Conservation (phyloP, 2,888 invertebrate genomes). For the Prionchulus punctatus region DNA sequence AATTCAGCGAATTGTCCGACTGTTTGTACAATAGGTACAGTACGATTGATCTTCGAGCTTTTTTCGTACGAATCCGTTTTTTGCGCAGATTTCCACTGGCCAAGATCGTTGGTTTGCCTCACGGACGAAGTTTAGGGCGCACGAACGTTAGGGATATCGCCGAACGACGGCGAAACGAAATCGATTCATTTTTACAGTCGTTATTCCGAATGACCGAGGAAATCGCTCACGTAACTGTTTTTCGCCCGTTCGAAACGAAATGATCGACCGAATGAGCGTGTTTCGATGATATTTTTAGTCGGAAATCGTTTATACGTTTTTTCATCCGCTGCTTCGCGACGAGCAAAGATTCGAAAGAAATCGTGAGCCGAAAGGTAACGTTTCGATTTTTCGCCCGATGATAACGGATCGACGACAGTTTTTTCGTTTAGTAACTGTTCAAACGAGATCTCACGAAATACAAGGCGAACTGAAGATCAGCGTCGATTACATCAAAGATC, state of each 20-base stretch:
- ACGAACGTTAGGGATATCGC: constrained; percentile 89
- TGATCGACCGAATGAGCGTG: background rate
- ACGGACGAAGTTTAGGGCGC: constrained; percentile 45
- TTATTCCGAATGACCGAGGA: constrained; percentile 74
- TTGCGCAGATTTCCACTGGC: constrained; percentile 56
- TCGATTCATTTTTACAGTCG: constrained; percentile 68
- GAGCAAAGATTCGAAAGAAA: constrained; percentile 45
- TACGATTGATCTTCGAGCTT: background rate
- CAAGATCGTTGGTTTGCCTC: constrained; percentile 48
- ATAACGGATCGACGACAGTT: background rate
- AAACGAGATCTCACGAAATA: constrained; percentile 16
- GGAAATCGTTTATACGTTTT: constrained; percentile 92
- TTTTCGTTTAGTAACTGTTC: background rate
- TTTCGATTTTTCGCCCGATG: background rate
- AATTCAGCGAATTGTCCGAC: constrained; percentile 87
- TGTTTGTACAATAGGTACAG: constrained; percentile 70
- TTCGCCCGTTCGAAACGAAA: background rate
- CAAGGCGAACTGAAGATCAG: constrained; percentile 61
- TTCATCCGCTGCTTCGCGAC: constrained; percentile 83
- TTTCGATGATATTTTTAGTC: constrained; percentile 40
- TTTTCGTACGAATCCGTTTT: too few relatives aligned
- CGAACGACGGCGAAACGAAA: constrained; percentile 69
- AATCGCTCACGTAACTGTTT: constrained; percentile 61
- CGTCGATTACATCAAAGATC: constrained; percentile 52
- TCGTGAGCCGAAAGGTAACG: background rate